Conservation (phyloP, 2,888 invertebrate species). For the Andrena praecox region DNA sequence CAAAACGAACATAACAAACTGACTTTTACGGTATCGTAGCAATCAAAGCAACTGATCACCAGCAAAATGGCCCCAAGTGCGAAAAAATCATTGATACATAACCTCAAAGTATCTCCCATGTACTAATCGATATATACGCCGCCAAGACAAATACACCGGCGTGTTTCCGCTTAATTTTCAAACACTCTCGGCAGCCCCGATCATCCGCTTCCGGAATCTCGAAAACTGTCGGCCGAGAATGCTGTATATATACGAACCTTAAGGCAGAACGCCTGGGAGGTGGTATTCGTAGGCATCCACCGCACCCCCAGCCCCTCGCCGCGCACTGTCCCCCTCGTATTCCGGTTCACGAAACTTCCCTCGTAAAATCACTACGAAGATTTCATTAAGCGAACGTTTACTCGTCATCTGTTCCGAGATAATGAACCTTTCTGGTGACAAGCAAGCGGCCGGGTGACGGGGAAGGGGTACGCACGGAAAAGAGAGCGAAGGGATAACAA, state of each 20-base stretch:
- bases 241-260: conserved; percentile 52
- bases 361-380: conserved; percentile 77
- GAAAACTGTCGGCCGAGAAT: conserved; percentile 60
- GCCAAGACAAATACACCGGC: conserved; percentile 12
- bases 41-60: too few relatives aligned
- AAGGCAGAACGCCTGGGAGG: conserved; percentile 16
- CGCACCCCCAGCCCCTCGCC: not conserved
- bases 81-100: not conserved
- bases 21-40: too few relatives aligned
- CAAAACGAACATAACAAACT: too few relatives aligned
- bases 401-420: conserved; percentile 74
- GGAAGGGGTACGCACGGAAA: conserved; percentile 3
- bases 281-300: conserved; percentile 43
- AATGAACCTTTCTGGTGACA: conserved; percentile 67
- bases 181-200: conserved; percentile 42
- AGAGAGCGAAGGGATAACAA: conserved; percentile 54
- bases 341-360: conserved; percentile 73
- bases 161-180: conserved; percentile 66
- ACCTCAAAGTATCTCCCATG: not conserved
- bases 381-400: conserved; percentile 77
- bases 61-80: too few relatives aligned
- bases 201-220: conserved; percentile 52
- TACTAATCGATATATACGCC: conserved; percentile 35
- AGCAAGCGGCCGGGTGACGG: conserved; percentile 16
- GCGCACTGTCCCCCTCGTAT: conserved; percentile 36